Conservation (phyloP, 2,888 invertebrate genomes). For the Mantis religiosa region DNA sequence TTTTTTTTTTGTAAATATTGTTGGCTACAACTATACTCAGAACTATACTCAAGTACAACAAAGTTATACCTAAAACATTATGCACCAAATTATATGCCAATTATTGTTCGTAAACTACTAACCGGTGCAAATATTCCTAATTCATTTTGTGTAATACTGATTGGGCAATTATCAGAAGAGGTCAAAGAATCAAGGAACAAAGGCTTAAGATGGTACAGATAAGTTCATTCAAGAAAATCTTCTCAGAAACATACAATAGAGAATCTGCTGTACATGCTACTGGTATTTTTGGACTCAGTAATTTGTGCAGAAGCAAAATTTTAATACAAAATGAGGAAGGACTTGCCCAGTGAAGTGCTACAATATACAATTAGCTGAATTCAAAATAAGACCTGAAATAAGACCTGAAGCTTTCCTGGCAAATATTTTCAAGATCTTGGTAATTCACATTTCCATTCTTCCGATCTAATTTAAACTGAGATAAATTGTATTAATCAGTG, state of each 20-base stretch:
- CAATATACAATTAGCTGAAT: no score
- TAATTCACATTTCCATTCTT: no score
- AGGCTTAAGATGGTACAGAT: slow-evolving; percentile 31
- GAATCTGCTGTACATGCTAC: no score
- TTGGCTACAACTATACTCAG: slow-evolving; percentile 33
- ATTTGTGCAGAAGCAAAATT: no score
- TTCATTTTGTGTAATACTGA: slow-evolving; percentile 34
- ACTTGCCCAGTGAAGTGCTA: no score
- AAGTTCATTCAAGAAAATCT: slow-evolving; percentile 34
- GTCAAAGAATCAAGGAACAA: slow-evolving; percentile 37
- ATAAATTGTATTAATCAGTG: no score
- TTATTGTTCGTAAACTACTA: slow-evolving; percentile 36
- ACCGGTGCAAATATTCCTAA: slow-evolving; percentile 33
- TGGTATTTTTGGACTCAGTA: no score
- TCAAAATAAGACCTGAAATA: no score
- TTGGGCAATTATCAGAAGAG: slow-evolving; percentile 35
- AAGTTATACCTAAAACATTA: slow-evolving; percentile 26
- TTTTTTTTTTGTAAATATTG: slow-evolving; percentile 32
- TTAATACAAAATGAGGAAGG: no score
- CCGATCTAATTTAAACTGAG: no score
- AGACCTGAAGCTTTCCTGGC: no score
- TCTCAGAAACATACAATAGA: slow-evolving; percentile 12
- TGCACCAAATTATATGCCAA: slow-evolving; percentile 38
- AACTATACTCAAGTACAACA: slow-evolving; percentile 31
- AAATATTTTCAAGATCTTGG: no score